phyloP scores from a whole-genome alignment of 2,797 vertebrate species.

The Sphenopsis melanotis region DNA sequence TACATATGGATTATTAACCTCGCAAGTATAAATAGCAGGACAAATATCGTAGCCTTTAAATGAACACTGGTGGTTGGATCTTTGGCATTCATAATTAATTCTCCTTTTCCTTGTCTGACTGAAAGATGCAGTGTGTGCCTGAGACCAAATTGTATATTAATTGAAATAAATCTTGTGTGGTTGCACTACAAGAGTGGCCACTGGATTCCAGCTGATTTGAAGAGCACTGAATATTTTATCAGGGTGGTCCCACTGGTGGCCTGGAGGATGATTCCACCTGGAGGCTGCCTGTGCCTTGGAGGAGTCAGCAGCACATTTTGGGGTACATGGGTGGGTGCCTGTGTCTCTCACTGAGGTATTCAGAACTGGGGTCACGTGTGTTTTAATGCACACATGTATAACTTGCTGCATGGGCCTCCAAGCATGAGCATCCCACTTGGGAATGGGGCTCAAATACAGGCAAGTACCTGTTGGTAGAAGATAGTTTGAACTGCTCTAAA shows the following conservation, averaged over 20 bases:
- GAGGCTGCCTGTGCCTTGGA: neutral
- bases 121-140: neutral
- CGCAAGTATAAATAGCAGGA: neutral
- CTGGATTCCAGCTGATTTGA: neutral
- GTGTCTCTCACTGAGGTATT: rapidly evolving
- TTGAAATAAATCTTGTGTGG: neutral
- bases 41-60: neutral
- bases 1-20: neutral
- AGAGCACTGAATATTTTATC: neutral
- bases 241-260: neutral
- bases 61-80: neutral
- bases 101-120: neutral
- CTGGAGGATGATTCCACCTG: neutral
- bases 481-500: neutral
- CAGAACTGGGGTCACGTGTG: neutral
- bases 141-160: neutral
- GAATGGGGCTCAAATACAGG: neutral
- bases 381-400: rapidly evolving
- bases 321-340: neutral
- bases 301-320: rapidly evolving
- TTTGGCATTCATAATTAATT: neutral
- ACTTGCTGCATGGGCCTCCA: neutral
- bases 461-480: neutral
- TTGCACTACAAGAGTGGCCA: neutral
- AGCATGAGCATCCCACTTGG: neutral